Conservation (phyloP, 2,797 vertebrate species). For the Artibeus jamaicensis region DNA sequence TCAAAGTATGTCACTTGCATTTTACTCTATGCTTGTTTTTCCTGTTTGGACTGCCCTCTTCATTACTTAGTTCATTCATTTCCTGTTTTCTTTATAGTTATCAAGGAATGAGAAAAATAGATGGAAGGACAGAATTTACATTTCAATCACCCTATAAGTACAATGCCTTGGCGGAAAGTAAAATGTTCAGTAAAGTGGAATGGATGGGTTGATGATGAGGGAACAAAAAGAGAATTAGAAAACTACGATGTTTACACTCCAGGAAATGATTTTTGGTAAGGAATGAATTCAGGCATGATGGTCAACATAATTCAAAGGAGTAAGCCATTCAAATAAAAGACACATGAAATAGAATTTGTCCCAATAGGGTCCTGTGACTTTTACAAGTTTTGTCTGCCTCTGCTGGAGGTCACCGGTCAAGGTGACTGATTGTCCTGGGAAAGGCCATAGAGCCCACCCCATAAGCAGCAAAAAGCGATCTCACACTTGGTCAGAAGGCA, state of each 20-base stretch:
- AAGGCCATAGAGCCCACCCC: not conserved
- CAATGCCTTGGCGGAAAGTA: not conserved
- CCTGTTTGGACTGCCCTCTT: not conserved
- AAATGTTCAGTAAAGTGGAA: not conserved
- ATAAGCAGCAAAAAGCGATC: constrained; percentile 29
- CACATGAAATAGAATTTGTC: constrained; percentile 5
- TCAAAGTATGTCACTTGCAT: not conserved
- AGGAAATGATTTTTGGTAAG: constrained; percentile 47
- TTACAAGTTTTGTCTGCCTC: constrained; percentile 29
- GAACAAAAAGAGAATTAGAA: not conserved
- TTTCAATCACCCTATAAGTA: not conserved
- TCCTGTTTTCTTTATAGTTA: not conserved
- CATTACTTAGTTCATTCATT: not conserved
- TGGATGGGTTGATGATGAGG: not conserved
- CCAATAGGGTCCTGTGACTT: constrained; percentile 10
- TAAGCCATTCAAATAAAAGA: constrained; percentile 37
- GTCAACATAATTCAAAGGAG: constrained; percentile 27
- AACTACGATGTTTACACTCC: constrained; percentile 4
- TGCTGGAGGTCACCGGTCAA: constrained; percentile 47
- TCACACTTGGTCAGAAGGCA: constrained; percentile 44
- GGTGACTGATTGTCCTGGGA: constrained; percentile 60
- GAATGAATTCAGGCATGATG: constrained; percentile 27
- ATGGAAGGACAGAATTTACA: not conserved
- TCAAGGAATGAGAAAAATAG: not conserved
- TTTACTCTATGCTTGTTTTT: not conserved